Percentiles rank a stretch among this genome's conserved stretches.
These are phyloP conservation scores for Ceyx margarethae DNA, from an alignment of 2,113 vertebrate species.

Conservation along the genomic window DNA sequence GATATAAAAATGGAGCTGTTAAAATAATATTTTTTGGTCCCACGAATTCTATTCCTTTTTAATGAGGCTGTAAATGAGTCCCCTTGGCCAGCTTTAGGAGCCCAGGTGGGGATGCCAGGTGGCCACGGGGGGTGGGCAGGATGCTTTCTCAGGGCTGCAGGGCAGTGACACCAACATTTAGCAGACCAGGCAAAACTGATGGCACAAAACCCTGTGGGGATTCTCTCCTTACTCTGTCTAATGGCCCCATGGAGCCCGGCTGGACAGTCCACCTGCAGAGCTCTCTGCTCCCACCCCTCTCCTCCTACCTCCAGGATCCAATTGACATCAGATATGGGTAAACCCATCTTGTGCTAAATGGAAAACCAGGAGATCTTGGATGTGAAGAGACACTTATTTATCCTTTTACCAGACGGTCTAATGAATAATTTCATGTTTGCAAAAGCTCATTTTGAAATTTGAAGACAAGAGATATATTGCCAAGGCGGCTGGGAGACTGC, in stretches of 20 bases:
- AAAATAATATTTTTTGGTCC: not conserved
- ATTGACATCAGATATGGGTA: slow-evolving; percentile 18
- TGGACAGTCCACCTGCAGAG: not conserved
- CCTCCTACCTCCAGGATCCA: not conserved
- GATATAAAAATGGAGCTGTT: not conserved
- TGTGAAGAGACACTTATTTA: slow-evolving; percentile 82
- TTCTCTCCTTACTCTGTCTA: not conserved
- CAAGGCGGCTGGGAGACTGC: slow-evolving; percentile 77
- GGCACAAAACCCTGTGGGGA: not conserved
- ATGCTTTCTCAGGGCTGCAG: not conserved
- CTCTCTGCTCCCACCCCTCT: not conserved
- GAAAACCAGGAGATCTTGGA: slow-evolving; percentile 71
- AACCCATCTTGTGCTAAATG: slow-evolving; percentile 46
- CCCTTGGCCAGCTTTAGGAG: not conserved
- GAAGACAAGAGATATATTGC: slow-evolving; percentile 83
- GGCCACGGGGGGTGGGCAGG: not conserved
- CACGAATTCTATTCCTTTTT: not conserved
- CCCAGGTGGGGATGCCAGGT: accelerated
- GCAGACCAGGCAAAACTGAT: accelerated
- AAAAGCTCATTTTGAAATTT: slow-evolving; percentile 83
- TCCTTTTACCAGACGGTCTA: slow-evolving; percentile 80
- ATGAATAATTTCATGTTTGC: slow-evolving; percentile 87
- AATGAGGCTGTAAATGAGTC: not conserved
- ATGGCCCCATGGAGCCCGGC: accelerated
- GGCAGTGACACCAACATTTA: accelerated